Conservation (phyloP, 2,113 vertebrate species). For the Brevimyrus niger region DNA sequence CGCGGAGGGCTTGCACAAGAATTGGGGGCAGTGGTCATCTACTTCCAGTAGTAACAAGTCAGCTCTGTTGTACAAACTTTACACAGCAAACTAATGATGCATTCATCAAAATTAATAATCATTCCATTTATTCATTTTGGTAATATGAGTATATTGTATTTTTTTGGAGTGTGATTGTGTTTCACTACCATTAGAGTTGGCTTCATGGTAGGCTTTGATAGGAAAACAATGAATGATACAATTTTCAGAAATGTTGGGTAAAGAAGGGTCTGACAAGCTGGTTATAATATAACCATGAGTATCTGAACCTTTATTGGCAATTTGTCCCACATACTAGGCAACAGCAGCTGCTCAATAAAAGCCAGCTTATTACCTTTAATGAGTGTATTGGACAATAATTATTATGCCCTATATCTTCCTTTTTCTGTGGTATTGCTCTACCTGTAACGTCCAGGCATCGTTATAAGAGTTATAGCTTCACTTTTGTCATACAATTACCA, state of each 20-base stretch:
- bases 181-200: slow-evolving; percentile 25
- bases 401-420: slow-evolving; percentile 35
- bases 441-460: slow-evolving; percentile 2
- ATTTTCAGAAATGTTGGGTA: slow-evolving; percentile 45
- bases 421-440: slow-evolving; percentile 43
- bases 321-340: background rate
- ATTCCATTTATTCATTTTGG: background rate
- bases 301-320: slow-evolving; percentile 24
- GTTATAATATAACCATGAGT: slow-evolving; percentile 51
- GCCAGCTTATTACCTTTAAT: slow-evolving; percentile 17
- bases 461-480: background rate
- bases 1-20: background rate
- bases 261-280: slow-evolving; percentile 43
- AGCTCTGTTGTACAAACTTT: background rate
- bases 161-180: slow-evolving; percentile 37
- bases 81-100: background rate
- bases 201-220: slow-evolving; percentile 46
- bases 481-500: background rate
- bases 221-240: slow-evolving; percentile 52
- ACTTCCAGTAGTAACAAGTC: background rate
- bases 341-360: background rate
- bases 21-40: background rate
- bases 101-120: background rate
- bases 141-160: slow-evolving; percentile 3
- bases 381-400: slow-evolving; percentile 40